Conservation (phyloP, 92 coral and sea anemone genomes). For the Porites evermanni region DNA sequence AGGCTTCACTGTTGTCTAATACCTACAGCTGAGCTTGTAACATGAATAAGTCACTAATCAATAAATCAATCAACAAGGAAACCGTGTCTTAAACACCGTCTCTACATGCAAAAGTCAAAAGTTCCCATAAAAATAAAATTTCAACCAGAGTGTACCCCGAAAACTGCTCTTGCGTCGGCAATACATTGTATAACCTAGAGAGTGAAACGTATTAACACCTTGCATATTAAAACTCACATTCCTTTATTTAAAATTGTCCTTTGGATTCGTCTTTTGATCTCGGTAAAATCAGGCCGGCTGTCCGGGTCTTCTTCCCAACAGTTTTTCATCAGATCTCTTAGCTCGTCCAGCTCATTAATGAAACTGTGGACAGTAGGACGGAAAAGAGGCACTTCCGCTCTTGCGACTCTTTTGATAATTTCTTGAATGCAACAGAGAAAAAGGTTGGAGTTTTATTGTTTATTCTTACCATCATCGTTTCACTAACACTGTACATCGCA, state of each 20-base stretch:
- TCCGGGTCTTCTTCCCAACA: slow-evolving; percentile 95
- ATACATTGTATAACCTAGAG: neutral
- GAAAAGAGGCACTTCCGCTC: slow-evolving; percentile 82
- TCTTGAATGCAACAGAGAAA: slow-evolving; percentile 44
- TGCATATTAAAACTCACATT: slow-evolving; percentile 71
- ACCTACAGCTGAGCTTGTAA: too few species aligned
- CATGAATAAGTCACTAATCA: too few species aligned
- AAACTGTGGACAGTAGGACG: slow-evolving; percentile 82
- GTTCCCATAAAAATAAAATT: too few species aligned
- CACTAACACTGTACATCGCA: too few species aligned
- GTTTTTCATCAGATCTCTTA: slow-evolving; percentile 85
- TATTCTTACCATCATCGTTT: too few species aligned
- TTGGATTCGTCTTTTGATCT: slow-evolving; percentile 79
- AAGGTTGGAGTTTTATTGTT: too few species aligned
- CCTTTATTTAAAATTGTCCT: slow-evolving; percentile 82
- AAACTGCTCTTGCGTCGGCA: neutral
- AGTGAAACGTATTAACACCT: neutral
- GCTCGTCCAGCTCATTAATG: slow-evolving; percentile 82
- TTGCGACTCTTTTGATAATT: slow-evolving; percentile 73
- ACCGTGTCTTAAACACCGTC: too few species aligned
- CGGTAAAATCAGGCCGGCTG: slow-evolving; percentile 85
- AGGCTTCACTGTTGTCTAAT: too few species aligned
- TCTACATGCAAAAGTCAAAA: too few species aligned
- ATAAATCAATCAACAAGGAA: too few species aligned
- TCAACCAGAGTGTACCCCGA: too few species aligned